Evolutionary conservation across 1,140 invertebrate species (phyloP).

Genomic region (Tribolium castaneum): DNA sequence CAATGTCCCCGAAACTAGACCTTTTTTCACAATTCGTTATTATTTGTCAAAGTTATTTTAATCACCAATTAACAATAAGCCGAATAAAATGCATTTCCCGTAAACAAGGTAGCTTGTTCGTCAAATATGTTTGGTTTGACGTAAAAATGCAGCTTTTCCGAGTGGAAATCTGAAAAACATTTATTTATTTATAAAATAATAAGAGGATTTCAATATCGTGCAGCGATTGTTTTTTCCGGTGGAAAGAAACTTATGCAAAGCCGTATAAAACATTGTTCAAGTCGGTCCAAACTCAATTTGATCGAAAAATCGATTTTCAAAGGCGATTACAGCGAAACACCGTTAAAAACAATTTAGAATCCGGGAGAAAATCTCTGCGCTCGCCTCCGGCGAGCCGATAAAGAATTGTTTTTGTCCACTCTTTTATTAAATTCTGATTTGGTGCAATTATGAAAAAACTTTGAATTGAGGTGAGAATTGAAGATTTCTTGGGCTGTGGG

Average conservation of each 20-base stretch:
- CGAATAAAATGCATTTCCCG: no score
- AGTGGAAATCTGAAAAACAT: no score
- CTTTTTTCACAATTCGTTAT: no score
- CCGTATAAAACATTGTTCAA: neutral
- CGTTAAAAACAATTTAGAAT: constrained; percentile 21
- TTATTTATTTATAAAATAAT: no score
- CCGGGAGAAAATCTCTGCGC: neutral
- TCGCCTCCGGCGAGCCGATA: neutral
- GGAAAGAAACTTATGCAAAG: constrained; percentile 3
- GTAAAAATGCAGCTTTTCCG: no score
- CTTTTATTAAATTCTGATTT: neutral
- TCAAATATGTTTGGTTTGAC: no score
- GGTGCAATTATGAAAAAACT: neutral
- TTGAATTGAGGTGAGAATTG: neutral
- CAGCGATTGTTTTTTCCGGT: neutral
- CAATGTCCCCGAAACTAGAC: no score
- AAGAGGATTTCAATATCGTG: neutral
- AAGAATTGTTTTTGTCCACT: neutral
- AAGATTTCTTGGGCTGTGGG: constrained; percentile 2
- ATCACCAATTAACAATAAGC: no score
- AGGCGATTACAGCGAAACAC: constrained; percentile 26
- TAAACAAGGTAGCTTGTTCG: no score
- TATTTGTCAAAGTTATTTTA: no score
- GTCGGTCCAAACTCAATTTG: constrained; percentile 13
- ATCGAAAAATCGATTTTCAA: constrained; percentile 30